phyloP scores from a whole-genome alignment of 2,113 vertebrate species.

The Anolis sagrei region DNA sequence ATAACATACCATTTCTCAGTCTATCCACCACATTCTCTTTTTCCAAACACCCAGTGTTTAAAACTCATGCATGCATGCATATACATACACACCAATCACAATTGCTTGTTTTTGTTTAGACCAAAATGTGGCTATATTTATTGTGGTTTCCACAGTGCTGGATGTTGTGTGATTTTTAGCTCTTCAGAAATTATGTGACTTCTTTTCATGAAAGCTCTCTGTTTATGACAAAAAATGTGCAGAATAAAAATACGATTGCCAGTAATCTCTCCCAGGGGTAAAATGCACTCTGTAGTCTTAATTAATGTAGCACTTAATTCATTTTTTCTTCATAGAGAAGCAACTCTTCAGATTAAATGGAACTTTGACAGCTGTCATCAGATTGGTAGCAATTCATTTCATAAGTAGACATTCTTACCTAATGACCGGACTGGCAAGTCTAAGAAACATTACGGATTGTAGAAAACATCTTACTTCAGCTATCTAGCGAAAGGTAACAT shows the following conservation, averaged over 20 bases:
- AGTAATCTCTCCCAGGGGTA: constrained; percentile 51
- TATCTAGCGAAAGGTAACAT: constrained; percentile 65
- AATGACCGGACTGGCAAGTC: constrained; percentile 49
- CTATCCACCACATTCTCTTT: constrained; percentile 36
- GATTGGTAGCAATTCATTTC: constrained; percentile 48
- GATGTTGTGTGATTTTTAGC: constrained; percentile 70
- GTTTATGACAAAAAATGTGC: constrained; percentile 68
- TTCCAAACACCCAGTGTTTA: not conserved
- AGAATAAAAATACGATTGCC: constrained; percentile 72
- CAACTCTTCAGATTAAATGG: constrained; percentile 61
- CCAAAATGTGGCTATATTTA: constrained; percentile 69
- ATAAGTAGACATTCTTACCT: constrained; percentile 37
- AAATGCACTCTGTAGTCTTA: constrained; percentile 51
- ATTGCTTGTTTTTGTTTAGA: constrained; percentile 73
- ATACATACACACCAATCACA: constrained; percentile 32
- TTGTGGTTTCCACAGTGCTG: constrained; percentile 69
- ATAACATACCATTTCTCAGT: constrained; percentile 51
- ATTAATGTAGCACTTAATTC: constrained; percentile 58
- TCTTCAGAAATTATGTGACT: constrained; percentile 67
- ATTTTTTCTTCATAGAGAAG: constrained; percentile 16
- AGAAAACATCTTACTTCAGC: constrained; percentile 39
- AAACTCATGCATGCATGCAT: too few species aligned
- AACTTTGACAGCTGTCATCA: constrained; percentile 56
- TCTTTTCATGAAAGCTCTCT: constrained; percentile 66
- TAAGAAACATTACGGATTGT: constrained; percentile 47